Percentiles rank a stretch among this genome's conserved stretches.
phyloP scores from a whole-genome alignment of 2,113 vertebrate species.

The Colistium nudipinnis region DNA sequence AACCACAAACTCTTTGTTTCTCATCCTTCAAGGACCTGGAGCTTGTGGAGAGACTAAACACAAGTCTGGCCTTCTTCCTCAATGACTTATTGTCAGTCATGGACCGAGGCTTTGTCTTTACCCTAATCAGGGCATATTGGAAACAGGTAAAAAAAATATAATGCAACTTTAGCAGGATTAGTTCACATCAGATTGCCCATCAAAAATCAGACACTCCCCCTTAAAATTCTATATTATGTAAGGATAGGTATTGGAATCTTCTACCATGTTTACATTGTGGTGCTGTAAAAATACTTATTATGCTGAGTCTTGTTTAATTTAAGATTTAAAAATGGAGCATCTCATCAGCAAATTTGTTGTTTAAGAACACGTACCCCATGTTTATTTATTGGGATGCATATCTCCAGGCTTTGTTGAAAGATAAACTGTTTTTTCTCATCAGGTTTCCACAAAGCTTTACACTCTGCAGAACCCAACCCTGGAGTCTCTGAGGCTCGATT shows the following conservation, averaged over 20 bases:
- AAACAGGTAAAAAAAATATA: slow-evolving; percentile 92
- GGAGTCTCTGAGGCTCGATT: slow-evolving; percentile 93
- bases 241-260: background rate
- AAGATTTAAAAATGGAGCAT: background rate
- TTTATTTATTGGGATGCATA: background rate
- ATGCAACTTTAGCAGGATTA: background rate
- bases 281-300: background rate
- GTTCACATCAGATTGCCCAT: too few species aligned
- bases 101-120: slow-evolving; percentile 97
- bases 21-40: slow-evolving; percentile 88
- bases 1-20: slow-evolving; percentile 10
- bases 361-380: background rate
- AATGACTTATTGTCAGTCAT: slow-evolving; percentile 97
- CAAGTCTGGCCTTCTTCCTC: slow-evolving; percentile 96
- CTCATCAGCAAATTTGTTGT: too few species aligned
- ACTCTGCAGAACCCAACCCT: slow-evolving; percentile 90
- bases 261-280: background rate
- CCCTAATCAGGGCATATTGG: slow-evolving; percentile 91
- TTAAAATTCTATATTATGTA: too few species aligned
- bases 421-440: background rate
- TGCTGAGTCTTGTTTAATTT: background rate
- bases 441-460: slow-evolving; percentile 93
- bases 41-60: slow-evolving; percentile 96
- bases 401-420: background rate
- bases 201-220: too few species aligned